Evolutionary conservation across 2,888 invertebrate genomes (phyloP), one percentile per base, ranked within the genome.

Genomic region (Parnassius mnemosyne): DNA sequence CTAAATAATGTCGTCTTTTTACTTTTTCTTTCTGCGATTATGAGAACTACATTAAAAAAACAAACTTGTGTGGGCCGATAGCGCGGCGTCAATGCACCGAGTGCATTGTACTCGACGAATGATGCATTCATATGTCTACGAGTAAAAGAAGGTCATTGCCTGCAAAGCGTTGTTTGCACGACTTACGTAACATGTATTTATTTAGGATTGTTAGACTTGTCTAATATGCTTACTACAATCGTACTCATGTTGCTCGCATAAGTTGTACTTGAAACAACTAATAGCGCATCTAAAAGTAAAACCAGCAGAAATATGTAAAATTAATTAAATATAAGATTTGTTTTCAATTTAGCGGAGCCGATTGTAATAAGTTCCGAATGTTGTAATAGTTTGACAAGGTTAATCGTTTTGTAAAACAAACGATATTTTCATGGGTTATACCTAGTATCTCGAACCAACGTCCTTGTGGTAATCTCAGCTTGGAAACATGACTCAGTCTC

Each of bases 31-130:
- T 34, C 34, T 34, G 34, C 34, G 34, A 34, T 34, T 34, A 34
- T 34, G 34, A 34, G 34, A 25, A 12, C 51, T 9, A 34, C 34
- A 25, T 51, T 12, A 54, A 54, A 82, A 81, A 84, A 82, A 81
- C 76, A 77, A 81, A 77, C 78, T 76, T 82, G 85, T 86, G 87
- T 85, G 87, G 85, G 82, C 83, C 65, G 87, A 87, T 87, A 86
- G 78, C 73, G 71, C 70, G 72, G 73, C 79, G 83, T 78, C 79
- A 79, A 77, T 79, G 81, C 80, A 77, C 79, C 73, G 82, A 71
- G 89, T 84, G 86, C 88, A 85, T 85, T 80, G 88, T 77, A 81
- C 87, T 74, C 75, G 57, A 69, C 81, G 76, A 83, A 81, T 84
- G 85, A 84, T 85, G 87, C 85, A 87, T 85, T 87, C 84, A 84